Conservation (phyloP, 1,140 invertebrate genomes). For the Pararge aegeria region DNA sequence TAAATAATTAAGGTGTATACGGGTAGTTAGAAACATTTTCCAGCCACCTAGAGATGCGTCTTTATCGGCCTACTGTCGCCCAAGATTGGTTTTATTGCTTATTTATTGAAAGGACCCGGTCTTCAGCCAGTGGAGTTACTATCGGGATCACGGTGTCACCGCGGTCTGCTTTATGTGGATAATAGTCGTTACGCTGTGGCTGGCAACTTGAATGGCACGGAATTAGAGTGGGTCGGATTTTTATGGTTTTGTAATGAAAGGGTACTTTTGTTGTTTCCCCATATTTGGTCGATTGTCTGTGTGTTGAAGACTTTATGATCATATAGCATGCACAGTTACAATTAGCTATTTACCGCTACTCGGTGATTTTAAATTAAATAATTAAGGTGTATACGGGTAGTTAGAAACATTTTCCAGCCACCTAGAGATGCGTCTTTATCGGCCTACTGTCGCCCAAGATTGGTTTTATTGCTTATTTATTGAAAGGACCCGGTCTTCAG, state of each 20-base stretch:
- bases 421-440: conserved; percentile 50
- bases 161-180: conserved; percentile 50
- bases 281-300: too few species aligned
- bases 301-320: too few species aligned
- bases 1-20: too few species aligned
- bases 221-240: neutral
- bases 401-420: too few species aligned
- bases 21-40: too few species aligned
- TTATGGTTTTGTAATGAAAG: too few species aligned
- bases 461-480: conserved; percentile 72
- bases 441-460: conserved; percentile 38
- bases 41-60: conserved; percentile 44
- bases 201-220: neutral
- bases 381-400: too few species aligned
- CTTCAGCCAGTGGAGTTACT: conserved; percentile 50
- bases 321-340: too few species aligned
- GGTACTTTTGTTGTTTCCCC: too few species aligned
- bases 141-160: conserved; percentile 58
- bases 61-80: conserved; percentile 47
- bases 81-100: conserved; percentile 60
- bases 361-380: too few species aligned
- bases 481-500: conserved; percentile 52
- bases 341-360: too few species aligned
- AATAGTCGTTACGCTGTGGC: conserved; percentile 12
- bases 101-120: conserved; percentile 66